phyloP scores from a whole-genome alignment of 1,140 invertebrate species.

The Zaprionus kolodkinae region DNA sequence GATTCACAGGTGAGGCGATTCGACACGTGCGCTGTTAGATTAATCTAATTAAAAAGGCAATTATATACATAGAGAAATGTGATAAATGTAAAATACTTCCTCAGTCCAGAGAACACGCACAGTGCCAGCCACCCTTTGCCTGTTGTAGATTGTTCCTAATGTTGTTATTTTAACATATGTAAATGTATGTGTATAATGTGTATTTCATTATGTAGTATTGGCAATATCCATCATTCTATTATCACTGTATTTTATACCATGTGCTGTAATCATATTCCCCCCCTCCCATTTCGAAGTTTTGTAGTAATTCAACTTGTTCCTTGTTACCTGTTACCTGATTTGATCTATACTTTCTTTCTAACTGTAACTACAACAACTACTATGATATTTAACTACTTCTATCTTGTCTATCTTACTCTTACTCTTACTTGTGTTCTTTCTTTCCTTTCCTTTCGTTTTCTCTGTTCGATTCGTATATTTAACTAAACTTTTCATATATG shows the following conservation, averaged over 20 bases:
- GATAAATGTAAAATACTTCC: not conserved
- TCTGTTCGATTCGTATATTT: conserved; percentile 60
- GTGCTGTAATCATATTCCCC: not conserved
- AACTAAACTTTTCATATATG: conserved; percentile 57
- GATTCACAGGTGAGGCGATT: conserved; percentile 78
- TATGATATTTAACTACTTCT: conserved; percentile 55
- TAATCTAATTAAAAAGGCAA: not conserved
- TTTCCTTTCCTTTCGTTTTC: conserved; percentile 69
- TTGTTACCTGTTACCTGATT: conserved; percentile 40
- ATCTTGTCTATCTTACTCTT: conserved; percentile 71
- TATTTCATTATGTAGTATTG: conserved; percentile 17
- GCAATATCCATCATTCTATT: not conserved
- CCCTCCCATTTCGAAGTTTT: not conserved
- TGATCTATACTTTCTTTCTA: conserved; percentile 49
- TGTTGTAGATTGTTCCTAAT: conserved; percentile 10
- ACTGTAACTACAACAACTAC: conserved; percentile 27
- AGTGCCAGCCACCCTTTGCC: conserved; percentile 22
- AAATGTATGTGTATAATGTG: conserved; percentile 12
- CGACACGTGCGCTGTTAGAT: not conserved
- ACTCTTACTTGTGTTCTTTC: conserved; percentile 65
- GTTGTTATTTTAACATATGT: not conserved
- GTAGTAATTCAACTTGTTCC: conserved; percentile 18
- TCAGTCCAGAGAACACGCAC: conserved; percentile 31
- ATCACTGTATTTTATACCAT: conserved; percentile 4
- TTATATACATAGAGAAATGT: conserved; percentile 6